These are phyloP conservation scores for Sminthurinus aureus DNA, from an alignment of 2,888 invertebrate genomes.

Conservation along the genomic window DNA sequence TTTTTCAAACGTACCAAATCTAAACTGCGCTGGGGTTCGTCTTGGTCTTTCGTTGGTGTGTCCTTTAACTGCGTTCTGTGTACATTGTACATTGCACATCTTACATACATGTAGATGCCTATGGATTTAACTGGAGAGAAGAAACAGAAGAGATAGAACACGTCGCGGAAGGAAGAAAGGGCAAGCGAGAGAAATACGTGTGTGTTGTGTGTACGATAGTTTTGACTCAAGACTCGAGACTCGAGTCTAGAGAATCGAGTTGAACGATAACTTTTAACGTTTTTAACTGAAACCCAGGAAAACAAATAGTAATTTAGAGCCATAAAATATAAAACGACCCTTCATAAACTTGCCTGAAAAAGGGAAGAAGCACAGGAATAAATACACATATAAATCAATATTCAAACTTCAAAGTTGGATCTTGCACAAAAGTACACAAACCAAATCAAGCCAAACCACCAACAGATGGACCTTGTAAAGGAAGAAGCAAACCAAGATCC, in stretches of 20 bases:
- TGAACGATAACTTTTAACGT: no score
- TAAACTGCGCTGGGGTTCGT: background rate
- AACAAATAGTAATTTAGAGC: slow-evolving; percentile 39
- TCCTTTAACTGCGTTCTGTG: no score
- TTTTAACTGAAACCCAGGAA: slow-evolving; percentile 29
- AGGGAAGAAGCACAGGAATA: background rate
- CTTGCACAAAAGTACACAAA: background rate
- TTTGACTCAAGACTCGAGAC: background rate
- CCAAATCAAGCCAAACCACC: slow-evolving; percentile 7
- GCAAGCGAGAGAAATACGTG: background rate
- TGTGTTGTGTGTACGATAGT: background rate
- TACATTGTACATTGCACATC: no score
- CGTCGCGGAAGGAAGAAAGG: background rate
- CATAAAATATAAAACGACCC: slow-evolving; percentile 31
- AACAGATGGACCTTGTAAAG: slow-evolving; percentile 33
- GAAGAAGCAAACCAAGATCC: background rate
- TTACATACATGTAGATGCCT: background rate
- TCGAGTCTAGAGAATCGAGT: background rate
- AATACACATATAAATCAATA: background rate
- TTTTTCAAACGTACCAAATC: no score
- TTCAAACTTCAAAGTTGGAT: no score
- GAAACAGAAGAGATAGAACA: background rate
- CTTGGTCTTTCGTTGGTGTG: no score
- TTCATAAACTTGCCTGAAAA: slow-evolving; percentile 18
- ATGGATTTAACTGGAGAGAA: background rate